phyloP scores from a whole-genome alignment of 2,113 vertebrate genomes.

The Psilopogon haemacephalus region DNA sequence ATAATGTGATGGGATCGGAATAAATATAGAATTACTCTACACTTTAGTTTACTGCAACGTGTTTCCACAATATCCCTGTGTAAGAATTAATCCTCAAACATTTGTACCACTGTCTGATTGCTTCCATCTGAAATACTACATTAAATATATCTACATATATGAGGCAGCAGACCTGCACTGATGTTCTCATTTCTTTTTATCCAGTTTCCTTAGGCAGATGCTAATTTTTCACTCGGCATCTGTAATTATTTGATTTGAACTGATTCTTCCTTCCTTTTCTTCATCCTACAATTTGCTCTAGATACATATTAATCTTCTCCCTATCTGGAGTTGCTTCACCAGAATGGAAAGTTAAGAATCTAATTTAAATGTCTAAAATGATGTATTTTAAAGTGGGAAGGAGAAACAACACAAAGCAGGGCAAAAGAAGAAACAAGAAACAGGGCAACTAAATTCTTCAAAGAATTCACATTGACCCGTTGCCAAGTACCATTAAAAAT shows the following conservation, averaged over 20 bases:
- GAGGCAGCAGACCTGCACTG: background rate
- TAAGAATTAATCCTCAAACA: background rate
- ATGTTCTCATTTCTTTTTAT: background rate
- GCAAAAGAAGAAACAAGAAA: background rate
- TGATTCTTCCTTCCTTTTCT: background rate
- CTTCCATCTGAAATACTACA: background rate
- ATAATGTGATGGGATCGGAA: background rate
- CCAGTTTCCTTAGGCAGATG: background rate
- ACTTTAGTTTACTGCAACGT: background rate
- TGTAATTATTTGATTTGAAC: background rate
- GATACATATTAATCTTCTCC: background rate
- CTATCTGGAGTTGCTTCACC: background rate
- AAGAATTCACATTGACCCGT: background rate
- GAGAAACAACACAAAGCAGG: background rate
- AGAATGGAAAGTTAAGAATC: background rate
- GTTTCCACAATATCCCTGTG: background rate
- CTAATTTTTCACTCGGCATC: constrained; percentile 11
- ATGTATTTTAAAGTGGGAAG: background rate
- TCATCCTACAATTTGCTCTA: background rate
- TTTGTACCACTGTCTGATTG: background rate
- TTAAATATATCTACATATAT: background rate
- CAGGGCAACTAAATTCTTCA: background rate
- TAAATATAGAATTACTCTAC: background rate
- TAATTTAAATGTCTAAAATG: background rate
- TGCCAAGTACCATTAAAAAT: background rate